Percentiles rank a stretch among this genome's conserved stretches.
phyloP scores from a whole-genome alignment of 1,140 invertebrate species.

The Brachionus calyciflorus region DNA sequence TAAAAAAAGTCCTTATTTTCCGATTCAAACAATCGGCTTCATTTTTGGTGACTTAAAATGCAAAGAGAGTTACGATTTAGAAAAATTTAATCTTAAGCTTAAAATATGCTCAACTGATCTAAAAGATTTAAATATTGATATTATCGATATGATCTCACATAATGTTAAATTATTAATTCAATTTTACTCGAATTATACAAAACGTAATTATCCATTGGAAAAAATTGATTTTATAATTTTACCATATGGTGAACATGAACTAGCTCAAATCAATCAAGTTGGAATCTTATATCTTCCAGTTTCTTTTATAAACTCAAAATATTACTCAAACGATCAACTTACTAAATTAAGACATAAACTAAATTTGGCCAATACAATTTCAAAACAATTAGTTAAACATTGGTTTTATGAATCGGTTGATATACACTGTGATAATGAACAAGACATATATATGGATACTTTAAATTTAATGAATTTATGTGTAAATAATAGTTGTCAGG shows the following conservation, averaged over 20 bases:
- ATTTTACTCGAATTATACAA: slow-evolving; percentile 31
- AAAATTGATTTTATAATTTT: slow-evolving; percentile 28
- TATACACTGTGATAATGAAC: not conserved
- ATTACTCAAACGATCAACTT: slow-evolving; percentile 23
- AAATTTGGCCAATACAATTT: not conserved
- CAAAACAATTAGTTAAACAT: slow-evolving; percentile 37
- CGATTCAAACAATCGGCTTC: not conserved
- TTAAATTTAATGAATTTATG: slow-evolving; percentile 21
- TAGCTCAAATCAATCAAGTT: not conserved
- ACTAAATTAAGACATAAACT: slow-evolving; percentile 6
- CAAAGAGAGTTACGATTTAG: slow-evolving; percentile 19
- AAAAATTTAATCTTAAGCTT: slow-evolving; percentile 13
- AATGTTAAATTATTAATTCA: not conserved
- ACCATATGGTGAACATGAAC: not conserved
- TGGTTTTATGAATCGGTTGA: slow-evolving; percentile 31
- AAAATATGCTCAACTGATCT: slow-evolving; percentile 28
- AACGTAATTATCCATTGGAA: not conserved
- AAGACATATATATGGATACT: slow-evolving; percentile 4
- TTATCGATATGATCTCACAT: not conserved
- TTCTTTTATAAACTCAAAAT: not conserved
- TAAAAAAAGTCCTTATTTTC: slow-evolving; percentile 3
- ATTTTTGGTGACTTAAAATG: slow-evolving; percentile 26
- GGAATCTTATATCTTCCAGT: slow-evolving; percentile 38
- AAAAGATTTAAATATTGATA: not conserved
- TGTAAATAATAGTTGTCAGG: not conserved